Conservation (phyloP, 2,113 vertebrate genomes). For the Xiphias gladius region DNA sequence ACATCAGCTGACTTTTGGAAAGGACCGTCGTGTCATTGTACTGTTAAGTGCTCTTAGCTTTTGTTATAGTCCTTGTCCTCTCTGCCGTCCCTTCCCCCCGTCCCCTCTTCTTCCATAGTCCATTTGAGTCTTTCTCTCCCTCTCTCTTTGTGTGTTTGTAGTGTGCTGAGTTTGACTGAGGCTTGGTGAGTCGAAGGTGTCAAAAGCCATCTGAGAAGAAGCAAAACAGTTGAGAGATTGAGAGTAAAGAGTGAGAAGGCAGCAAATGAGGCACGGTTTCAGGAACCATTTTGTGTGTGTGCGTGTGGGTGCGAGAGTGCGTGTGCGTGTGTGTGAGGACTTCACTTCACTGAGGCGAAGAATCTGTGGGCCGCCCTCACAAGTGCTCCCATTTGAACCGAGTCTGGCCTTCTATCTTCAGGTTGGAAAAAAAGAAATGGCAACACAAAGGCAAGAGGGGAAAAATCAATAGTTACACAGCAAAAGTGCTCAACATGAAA, state of each 20-base stretch:
- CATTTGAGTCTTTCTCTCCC: slow-evolving; percentile 53
- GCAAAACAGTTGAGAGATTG: too few relatives aligned
- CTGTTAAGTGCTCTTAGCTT: slow-evolving; percentile 83
- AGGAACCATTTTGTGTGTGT: slow-evolving; percentile 26
- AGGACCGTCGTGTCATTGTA: slow-evolving; percentile 71
- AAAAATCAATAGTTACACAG: slow-evolving; percentile 86
- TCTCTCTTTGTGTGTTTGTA: slow-evolving; percentile 24
- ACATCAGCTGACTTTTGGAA: slow-evolving; percentile 79
- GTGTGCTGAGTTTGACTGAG: slow-evolving; percentile 64
- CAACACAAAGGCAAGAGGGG: slow-evolving; percentile 74
- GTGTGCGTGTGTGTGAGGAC: slow-evolving; percentile 41
- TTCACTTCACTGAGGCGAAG: slow-evolving; percentile 58
- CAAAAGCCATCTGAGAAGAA: slow-evolving; percentile 76
- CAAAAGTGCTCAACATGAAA: slow-evolving; percentile 83
- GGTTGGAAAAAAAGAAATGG: slow-evolving; percentile 70
- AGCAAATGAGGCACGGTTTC: slow-evolving; percentile 42
- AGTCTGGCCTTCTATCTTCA: slow-evolving; percentile 75
- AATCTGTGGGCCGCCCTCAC: slow-evolving; percentile 63
- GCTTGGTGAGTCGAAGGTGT: slow-evolving; percentile 71
- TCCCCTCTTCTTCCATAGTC: slow-evolving; percentile 53
- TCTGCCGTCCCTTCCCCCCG: slow-evolving; percentile 64
- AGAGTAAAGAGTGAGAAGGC: neutral
- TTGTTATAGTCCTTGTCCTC: slow-evolving; percentile 79
- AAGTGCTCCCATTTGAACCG: slow-evolving; percentile 81
- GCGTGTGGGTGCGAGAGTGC: slow-evolving; percentile 45